Evolutionary conservation across 1,140 invertebrate genomes (phyloP), one percentile per base, ranked within the genome.

Genomic region (Brachionus plicatilis): DNA sequence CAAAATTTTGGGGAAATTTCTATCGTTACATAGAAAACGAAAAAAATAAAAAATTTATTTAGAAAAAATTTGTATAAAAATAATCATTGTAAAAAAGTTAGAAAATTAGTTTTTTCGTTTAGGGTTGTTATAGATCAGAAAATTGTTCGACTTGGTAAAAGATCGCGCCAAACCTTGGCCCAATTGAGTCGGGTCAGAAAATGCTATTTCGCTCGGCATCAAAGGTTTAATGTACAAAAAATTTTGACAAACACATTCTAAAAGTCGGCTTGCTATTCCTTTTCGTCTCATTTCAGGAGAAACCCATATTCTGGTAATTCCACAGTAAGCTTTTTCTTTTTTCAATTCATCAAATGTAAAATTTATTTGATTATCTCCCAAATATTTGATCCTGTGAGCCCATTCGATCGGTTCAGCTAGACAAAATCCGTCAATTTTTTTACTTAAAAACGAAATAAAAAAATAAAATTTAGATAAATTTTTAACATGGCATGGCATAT

Each of bases 391-490:
- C n/a, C 45, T 47, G 14, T 76, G 47, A 33, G 72, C 72, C 12
- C 47, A 24, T 27, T 76, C 43, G 12, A 76, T 76, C 8, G 72
- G 72, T 37, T 76, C 72, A 24, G 72, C 72, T 53, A 76, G 27
- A 76, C 72, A 76, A 53, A 76, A 76, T 9, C 72, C 72, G 20
- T 76, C 72, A 27, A 76, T 76, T 76, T 50, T 76, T 37, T 76
- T 76, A 12, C 20, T 50, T 4, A 76, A 11, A 12, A 47, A 76
- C 6, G 72, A 76, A n/a, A 76, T n/a, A 50, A 50, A 76, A 50
- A 76, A 53, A 47, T 76, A 76, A 50, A 76, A 76, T 50, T 76
- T 76, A 20, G 72, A 76, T 27, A 76, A 76, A 76, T 76, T 76
- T 76, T 76, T 76, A 12, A 76, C 27, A 50, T 50, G 11, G n/a